Base-by-base conservation (phyloP, 2,113 vertebrate species). In the Stomatorhinus ivindoensis region DNA sequence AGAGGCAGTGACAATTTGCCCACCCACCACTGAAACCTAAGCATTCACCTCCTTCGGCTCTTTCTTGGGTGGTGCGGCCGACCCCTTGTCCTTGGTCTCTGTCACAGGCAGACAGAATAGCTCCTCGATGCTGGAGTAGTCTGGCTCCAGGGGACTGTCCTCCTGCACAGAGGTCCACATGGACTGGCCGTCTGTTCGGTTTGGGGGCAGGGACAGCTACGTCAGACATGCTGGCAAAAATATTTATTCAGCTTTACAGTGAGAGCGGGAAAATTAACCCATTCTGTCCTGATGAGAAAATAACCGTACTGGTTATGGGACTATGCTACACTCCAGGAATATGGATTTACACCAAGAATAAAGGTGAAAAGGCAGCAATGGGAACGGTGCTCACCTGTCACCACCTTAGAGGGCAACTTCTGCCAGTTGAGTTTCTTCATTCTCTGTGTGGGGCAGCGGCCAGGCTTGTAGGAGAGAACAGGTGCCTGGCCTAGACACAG, bases 351-450 rank as follows among this genome's bases (percentile, higher is more conserved):
- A 48, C 82, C 13, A 24, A 84, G 82, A 44, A 84, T 9, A 3
- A 46, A 21, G 44, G 46, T 84, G 24, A n/a, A 47, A 47, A 1
- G 10, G 35, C 21, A 24, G 82, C 21, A 46, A 48, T 48, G 35
- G 44, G 90, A 91, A 24, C 15, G 19, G 87, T 5, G 91, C 95
- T 91, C 92, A 99, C 98, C 98, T 90, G 94, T 96, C 4, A 97
- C 95, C 6, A 96, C 91, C 0, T 93, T 96, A 88, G 96, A 94
- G 0, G 96, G 96, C 44, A 99, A 95, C 91, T 99, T 99, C 95
- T 99, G 98, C 98, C 98, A 99, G 94, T 99, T 99, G 76, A 99
- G 95, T 87, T 99, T 99, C 92, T 99, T 99, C 98, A 99, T 99
- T 91, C 97, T 96, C 89, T 97, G 88, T 0, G 97, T 96, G 65